phyloP scores from a whole-genome alignment of 37 sponge, comb jelly and placozoan genomes.

The Lycopodina hypogea region DNA sequence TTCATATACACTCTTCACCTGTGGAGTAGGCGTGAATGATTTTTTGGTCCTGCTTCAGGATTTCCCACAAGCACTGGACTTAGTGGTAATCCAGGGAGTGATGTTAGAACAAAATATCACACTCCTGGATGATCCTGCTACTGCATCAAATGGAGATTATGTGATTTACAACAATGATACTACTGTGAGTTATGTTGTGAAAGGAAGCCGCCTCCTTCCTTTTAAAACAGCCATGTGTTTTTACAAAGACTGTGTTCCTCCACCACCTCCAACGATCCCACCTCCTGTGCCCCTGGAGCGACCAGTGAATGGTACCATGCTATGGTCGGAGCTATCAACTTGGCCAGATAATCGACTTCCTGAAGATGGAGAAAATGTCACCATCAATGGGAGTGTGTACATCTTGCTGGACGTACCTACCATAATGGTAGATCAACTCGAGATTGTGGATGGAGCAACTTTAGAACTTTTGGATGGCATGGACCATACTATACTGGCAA shows the following conservation, averaged over 20 bases:
- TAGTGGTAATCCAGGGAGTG: conserved; percentile 5
- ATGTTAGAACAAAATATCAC: neutral
- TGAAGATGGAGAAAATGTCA: conserved; percentile 50
- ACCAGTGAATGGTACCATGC: conserved; percentile 39
- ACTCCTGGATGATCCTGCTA: conserved; percentile 3
- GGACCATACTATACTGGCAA: conserved; percentile 69
- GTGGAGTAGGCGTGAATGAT: conserved; percentile 26
- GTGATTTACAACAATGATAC: conserved; percentile 21
- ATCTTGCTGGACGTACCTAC: conserved; percentile 65
- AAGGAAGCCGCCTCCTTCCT: conserved; percentile 9
- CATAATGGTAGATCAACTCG: conserved; percentile 38
- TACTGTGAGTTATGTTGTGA: conserved; percentile 42
- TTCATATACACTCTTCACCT: conserved; percentile 30
- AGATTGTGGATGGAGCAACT: conserved; percentile 56
- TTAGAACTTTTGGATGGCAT: conserved; percentile 69
- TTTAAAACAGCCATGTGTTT: conserved; percentile 55
- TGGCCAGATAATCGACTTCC: conserved; percentile 58
- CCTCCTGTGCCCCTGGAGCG: conserved; percentile 58
- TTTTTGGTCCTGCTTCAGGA: conserved; percentile 49
- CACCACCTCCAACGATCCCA: conserved; percentile 64
- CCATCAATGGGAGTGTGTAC: conserved; percentile 69
- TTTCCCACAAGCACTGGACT: conserved; percentile 42
- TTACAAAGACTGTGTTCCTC: conserved; percentile 58
- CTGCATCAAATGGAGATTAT: conserved; percentile 58
- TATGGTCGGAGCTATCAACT: conserved; percentile 68